These are phyloP conservation scores for Aethina tumida DNA, from an alignment of 1,140 invertebrate species.

Conservation along the genomic window DNA sequence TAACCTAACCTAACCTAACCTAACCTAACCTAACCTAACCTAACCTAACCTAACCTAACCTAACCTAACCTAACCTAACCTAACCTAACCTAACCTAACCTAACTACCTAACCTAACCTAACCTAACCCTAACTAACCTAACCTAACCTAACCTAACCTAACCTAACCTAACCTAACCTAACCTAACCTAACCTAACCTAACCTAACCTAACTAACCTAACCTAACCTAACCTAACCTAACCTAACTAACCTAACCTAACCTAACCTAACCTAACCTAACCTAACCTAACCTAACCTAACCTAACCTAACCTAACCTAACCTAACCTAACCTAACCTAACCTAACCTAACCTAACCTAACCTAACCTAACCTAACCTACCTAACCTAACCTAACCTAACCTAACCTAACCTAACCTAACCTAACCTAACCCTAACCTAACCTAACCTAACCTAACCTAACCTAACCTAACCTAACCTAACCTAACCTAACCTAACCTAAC, in stretches of 20 bases:
- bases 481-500: conserved; percentile 6
- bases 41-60: conserved; percentile 21
- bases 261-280: conserved; percentile 7
- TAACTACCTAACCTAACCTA: conserved; percentile 16
- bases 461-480: conserved; percentile 7
- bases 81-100: conserved; percentile 30
- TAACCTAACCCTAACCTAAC: conserved; percentile 7
- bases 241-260: conserved; percentile 1
- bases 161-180: conserved; percentile 7
- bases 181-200: conserved; percentile 7
- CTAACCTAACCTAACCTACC: conserved; percentile 2
- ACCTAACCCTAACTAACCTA: conserved; percentile 8
- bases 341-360: conserved; percentile 4
- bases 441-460: conserved; percentile 7
- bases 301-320: conserved; percentile 17
- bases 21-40: not conserved
- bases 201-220: not conserved
- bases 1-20: conserved; percentile 1
- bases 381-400: conserved; percentile 7
- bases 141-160: conserved; percentile 8
- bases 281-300: conserved; percentile 10
- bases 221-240: conserved; percentile 1
- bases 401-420: conserved; percentile 5
- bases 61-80: conserved; percentile 31
- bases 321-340: conserved; percentile 7